Evolutionary conservation across 2,888 invertebrate species (phyloP).

Genomic region (Cataglyphis cursor): DNA sequence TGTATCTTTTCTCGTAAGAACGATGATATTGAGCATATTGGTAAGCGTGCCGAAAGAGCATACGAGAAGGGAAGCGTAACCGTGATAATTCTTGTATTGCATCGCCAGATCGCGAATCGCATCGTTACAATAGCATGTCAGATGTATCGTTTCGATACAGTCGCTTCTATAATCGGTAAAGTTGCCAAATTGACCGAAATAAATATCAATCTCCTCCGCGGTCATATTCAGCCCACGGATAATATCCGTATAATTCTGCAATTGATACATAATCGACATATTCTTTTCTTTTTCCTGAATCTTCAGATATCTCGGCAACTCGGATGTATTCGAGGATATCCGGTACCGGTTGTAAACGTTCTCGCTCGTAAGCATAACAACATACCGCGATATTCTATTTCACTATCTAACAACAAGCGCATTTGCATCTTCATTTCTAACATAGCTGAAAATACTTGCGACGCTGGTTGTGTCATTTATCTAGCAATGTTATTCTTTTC

Average conservation of each 20-base stretch:
- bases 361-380: background rate
- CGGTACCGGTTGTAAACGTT: constrained; percentile 16
- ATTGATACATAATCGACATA: constrained; percentile 68
- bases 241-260: constrained; percentile 75
- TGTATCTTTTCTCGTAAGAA: constrained; percentile 94
- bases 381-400: background rate
- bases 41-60: constrained; percentile 95
- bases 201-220: constrained; percentile 79
- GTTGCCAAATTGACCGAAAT: constrained; percentile 67
- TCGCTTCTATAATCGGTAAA: constrained; percentile 10
- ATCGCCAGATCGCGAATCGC: constrained; percentile 89
- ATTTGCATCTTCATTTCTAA: background rate
- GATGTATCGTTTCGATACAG: background rate
- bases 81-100: constrained; percentile 92
- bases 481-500: background rate
- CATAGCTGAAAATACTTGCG: background rate
- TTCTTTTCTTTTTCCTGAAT: too few species aligned
- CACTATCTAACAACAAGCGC: background rate
- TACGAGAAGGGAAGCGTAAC: constrained; percentile 93
- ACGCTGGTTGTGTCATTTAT: background rate
- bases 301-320: constrained; percentile 31
- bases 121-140: constrained; percentile 88
- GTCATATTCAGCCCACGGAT: constrained; percentile 79
- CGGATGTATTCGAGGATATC: constrained; percentile 64
- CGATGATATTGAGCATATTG: constrained; percentile 95